These are phyloP conservation scores for Drosophila miranda DNA, from an alignment of 1,140 invertebrate species.

Conservation along the genomic window DNA sequence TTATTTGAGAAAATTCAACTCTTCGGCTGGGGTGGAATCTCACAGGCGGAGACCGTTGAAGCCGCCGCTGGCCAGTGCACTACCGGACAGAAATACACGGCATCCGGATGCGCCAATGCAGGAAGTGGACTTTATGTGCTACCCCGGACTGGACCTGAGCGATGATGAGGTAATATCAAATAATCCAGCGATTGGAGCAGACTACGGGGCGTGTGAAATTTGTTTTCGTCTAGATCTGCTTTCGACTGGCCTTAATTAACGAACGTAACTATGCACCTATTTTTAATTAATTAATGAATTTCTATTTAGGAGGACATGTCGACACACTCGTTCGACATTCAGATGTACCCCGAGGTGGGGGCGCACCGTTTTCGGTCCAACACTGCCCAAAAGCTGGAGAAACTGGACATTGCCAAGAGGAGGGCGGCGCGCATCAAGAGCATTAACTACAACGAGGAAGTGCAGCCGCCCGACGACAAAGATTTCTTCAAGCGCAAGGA, in stretches of 20 bases:
- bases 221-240: too few relatives aligned
- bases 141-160: slow-evolving; percentile 90
- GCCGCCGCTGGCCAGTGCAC: slow-evolving; percentile 15
- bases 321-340: slow-evolving; percentile 87
- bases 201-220: too few relatives aligned
- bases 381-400: slow-evolving; percentile 94
- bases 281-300: too few relatives aligned
- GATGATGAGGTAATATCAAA: slow-evolving; percentile 85
- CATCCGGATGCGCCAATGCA: slow-evolving; percentile 55
- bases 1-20: slow-evolving; percentile 82
- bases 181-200: too few relatives aligned
- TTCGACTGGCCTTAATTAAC: too few relatives aligned
- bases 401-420: slow-evolving; percentile 93
- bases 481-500: slow-evolving; percentile 86
- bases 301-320: slow-evolving; percentile 83
- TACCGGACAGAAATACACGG: slow-evolving; percentile 29
- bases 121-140: slow-evolving; percentile 86
- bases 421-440: slow-evolving; percentile 90
- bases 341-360: slow-evolving; percentile 89
- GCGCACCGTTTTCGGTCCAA: slow-evolving; percentile 91
- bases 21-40: slow-evolving; percentile 31
- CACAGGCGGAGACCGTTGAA: slow-evolving; percentile 69
- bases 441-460: slow-evolving; percentile 88
- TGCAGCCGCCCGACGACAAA: slow-evolving; percentile 83
- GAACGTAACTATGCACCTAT: too few relatives aligned